phyloP scores from a whole-genome alignment of 2,113 vertebrate genomes.

The Perccottus glenii region DNA sequence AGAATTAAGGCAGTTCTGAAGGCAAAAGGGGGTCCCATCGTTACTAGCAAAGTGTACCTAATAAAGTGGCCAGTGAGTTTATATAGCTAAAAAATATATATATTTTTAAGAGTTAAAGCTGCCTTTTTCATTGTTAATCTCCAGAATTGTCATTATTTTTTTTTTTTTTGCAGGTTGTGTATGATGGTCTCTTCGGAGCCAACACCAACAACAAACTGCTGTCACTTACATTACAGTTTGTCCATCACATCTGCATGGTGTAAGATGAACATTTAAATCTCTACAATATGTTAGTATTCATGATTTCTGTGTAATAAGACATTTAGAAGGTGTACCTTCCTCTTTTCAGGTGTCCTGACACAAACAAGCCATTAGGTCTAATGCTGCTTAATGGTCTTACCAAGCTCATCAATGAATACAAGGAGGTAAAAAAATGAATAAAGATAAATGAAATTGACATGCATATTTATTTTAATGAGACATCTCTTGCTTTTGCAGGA shows the following conservation, averaged over 20 bases:
- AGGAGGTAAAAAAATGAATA: conserved; percentile 83
- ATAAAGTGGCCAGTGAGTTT: too few species aligned
- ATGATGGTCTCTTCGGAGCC: conserved; percentile 95
- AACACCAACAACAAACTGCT: conserved; percentile 96
- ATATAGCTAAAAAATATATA: too few species aligned
- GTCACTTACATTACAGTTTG: conserved; percentile 93
- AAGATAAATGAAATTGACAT: not conserved
- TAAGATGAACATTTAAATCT: conserved; percentile 78
- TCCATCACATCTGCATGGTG: conserved; percentile 97
- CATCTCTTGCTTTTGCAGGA: conserved; percentile 80
- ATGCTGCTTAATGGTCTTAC: conserved; percentile 99
- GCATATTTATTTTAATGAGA: not conserved
- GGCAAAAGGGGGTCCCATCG: too few species aligned
- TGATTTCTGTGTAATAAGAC: not conserved
- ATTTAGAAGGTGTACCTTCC: not conserved
- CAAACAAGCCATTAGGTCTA: conserved; percentile 95
- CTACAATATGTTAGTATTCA: not conserved
- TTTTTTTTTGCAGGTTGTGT: conserved; percentile 87
- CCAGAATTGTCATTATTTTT: conserved; percentile 1
- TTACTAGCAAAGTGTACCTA: too few species aligned
- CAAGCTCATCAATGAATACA: conserved; percentile 98
- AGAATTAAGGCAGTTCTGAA: too few species aligned
- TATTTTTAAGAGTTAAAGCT: too few species aligned
- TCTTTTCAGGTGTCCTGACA: conserved; percentile 89
- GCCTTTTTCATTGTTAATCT: too few species aligned